Evolutionary conservation across 2,797 vertebrate species (phyloP).

Genomic region (Microchirus variegatus): DNA sequence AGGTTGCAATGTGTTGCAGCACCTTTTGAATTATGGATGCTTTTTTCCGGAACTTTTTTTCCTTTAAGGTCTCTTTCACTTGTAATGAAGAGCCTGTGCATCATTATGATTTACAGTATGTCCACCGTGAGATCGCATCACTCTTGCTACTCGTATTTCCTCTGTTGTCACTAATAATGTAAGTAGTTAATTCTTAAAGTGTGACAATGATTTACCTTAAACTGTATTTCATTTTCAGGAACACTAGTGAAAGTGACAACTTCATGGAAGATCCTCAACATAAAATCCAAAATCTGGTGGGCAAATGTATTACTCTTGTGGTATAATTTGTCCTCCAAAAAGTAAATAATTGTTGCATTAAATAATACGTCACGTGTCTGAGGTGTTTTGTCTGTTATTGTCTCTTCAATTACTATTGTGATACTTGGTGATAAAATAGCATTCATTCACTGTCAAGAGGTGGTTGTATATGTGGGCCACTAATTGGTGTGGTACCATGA

Average conservation of each 20-base stretch:
- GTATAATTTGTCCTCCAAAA: slow-evolving; percentile 7
- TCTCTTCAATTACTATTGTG: neutral
- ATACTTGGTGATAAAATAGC: too few species aligned
- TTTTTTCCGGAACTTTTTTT: slow-evolving; percentile 8
- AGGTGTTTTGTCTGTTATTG: neutral
- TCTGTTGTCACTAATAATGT: slow-evolving; percentile 18
- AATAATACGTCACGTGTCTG: slow-evolving; percentile 7
- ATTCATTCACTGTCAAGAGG: too few species aligned
- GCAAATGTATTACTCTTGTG: slow-evolving; percentile 2
- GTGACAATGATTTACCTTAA: slow-evolving; percentile 36
- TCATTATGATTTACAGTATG: slow-evolving; percentile 21
- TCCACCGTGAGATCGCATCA: slow-evolving; percentile 8
- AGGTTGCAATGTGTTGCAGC: too few species aligned
- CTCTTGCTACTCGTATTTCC: slow-evolving; percentile 36
- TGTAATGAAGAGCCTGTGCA: slow-evolving; percentile 34
- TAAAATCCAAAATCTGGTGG: slow-evolving; percentile 19
- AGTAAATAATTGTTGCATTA: slow-evolving; percentile 29
- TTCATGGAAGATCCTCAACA: neutral
- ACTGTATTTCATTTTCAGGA: slow-evolving; percentile 22
- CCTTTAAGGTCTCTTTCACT: slow-evolving; percentile 21
- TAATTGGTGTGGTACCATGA: too few species aligned
- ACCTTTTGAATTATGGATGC: neutral
- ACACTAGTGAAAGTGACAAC: slow-evolving; percentile 4
- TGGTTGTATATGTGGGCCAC: too few species aligned
- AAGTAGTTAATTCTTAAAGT: slow-evolving; percentile 2